phyloP scores from a whole-genome alignment of 2,113 vertebrate species.

The Eleginops maclovinus region DNA sequence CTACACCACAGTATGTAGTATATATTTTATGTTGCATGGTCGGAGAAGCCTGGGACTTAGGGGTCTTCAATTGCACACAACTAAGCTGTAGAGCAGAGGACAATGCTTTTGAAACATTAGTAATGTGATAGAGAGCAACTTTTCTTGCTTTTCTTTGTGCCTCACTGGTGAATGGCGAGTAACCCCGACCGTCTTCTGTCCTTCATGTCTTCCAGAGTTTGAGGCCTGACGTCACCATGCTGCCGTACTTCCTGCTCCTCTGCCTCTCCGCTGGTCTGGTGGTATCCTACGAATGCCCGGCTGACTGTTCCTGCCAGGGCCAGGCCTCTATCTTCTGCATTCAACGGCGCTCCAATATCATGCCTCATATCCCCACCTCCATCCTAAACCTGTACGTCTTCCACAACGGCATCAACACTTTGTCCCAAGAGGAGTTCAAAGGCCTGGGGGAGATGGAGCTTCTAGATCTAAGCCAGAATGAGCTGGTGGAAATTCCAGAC shows the following conservation, averaged over 20 bases:
- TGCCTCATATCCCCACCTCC: conserved; percentile 85
- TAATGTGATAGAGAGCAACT: not conserved
- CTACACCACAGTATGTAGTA: too few species aligned
- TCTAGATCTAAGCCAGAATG: conserved; percentile 92
- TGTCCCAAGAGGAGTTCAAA: conserved; percentile 85
- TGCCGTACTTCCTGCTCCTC: conserved; percentile 56
- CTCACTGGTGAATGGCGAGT: not conserved
- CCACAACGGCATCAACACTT: conserved; percentile 85
- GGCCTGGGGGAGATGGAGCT: conserved; percentile 84
- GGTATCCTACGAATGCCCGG: conserved; percentile 74
- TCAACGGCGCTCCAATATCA: conserved; percentile 49
- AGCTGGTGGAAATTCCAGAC: conserved; percentile 85
- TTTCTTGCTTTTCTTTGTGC: not conserved
- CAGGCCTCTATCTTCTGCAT: conserved; percentile 73
- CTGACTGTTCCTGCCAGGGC: conserved; percentile 62
- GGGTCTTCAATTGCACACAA: too few species aligned
- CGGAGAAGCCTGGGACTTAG: too few species aligned
- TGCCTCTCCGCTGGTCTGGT: conserved; percentile 59
- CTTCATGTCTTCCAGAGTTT: conserved; percentile 65
- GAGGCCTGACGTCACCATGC: conserved; percentile 64
- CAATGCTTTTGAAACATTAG: too few species aligned
- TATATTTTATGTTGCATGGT: too few species aligned
- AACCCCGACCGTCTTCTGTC: conserved; percentile 9
- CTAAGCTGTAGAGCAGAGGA: too few species aligned
- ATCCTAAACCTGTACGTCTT: conserved; percentile 88